These are phyloP conservation scores for Oreochromis mossambicus DNA, from an alignment of 2,797 vertebrate species.

Conservation along the genomic window DNA sequence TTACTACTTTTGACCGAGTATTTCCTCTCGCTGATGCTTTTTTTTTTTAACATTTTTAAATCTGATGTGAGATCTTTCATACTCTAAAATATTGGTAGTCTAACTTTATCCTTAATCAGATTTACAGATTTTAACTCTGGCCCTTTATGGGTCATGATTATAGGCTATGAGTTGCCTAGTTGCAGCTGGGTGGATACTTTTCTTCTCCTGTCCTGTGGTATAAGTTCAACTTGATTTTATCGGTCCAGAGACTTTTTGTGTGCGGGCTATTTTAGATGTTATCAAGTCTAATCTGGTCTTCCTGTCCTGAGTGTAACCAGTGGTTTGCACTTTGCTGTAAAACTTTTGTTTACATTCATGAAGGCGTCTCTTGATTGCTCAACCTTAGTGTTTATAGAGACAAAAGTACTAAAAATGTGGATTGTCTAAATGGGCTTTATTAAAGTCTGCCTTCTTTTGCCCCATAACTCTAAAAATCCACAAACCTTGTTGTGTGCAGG, in stretches of 20 bases:
- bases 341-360: background rate
- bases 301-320: background rate
- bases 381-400: background rate
- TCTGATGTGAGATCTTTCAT: background rate
- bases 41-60: background rate
- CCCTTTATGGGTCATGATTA: background rate
- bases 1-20: background rate
- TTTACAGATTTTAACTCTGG: background rate
- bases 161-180: background rate
- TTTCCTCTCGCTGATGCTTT: background rate
- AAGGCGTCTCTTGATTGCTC: background rate
- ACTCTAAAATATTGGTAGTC: background rate
- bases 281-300: background rate
- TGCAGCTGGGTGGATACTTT: background rate
- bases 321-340: background rate
- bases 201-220: background rate
- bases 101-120: background rate
- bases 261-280: background rate
- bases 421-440: background rate
- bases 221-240: background rate
- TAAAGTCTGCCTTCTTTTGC: fast-evolving
- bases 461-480: background rate
- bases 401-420: background rate
- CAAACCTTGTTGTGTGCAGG: background rate
- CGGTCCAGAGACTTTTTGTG: background rate